phyloP scores from a whole-genome alignment of 2,888 invertebrate genomes.

The Phalera bucephala region DNA sequence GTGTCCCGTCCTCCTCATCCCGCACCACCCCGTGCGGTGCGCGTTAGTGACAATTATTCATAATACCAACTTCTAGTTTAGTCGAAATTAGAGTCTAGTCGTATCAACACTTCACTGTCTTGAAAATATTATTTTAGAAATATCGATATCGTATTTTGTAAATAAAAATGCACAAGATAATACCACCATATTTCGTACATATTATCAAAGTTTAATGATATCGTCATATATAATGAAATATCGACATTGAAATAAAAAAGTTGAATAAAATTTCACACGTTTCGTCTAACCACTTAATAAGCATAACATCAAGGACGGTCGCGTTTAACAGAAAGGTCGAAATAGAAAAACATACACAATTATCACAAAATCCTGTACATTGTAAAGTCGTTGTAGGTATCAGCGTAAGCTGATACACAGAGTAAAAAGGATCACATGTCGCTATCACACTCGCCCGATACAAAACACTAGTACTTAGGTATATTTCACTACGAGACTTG shows the following conservation, averaged over 20 bases:
- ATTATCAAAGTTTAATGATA: too few species aligned
- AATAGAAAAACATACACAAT: slow-evolving; percentile 23
- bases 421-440: slow-evolving; percentile 38
- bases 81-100: too few species aligned
- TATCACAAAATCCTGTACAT: slow-evolving; percentile 44
- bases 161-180: too few species aligned
- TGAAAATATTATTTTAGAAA: too few species aligned
- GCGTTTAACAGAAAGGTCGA: slow-evolving; percentile 38
- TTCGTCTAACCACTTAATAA: slow-evolving; percentile 13
- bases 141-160: too few species aligned
- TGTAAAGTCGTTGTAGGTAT: slow-evolving; percentile 24
- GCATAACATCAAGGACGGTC: slow-evolving; percentile 49
- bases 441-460: slow-evolving; percentile 43
- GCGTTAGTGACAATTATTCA: too few species aligned
- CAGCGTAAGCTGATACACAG: slow-evolving; percentile 25
- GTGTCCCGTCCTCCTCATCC: too few species aligned
- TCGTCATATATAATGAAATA: background rate
- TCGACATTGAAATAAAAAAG: slow-evolving; percentile 1
- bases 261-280: slow-evolving; percentile 1
- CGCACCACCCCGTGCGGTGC: too few species aligned
- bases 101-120: too few species aligned
- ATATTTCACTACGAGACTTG: slow-evolving; percentile 34
- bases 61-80: too few species aligned
- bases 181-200: too few species aligned
- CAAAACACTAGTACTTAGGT: slow-evolving; percentile 29